Evolutionary conservation across 2,113 vertebrate species (phyloP).

Genomic region (Pelobates fuscus): DNA sequence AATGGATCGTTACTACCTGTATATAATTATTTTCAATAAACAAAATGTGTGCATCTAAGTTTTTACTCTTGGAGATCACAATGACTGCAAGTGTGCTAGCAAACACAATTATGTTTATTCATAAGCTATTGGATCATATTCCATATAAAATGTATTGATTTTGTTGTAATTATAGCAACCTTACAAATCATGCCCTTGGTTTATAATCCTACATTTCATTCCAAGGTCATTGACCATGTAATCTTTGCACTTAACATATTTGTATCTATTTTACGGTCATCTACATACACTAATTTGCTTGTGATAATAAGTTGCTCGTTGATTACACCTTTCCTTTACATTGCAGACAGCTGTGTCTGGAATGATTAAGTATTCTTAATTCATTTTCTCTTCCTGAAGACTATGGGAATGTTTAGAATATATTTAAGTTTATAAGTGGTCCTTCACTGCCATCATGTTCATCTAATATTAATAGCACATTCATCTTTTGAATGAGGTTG

Average conservation of each 20-base stretch:
- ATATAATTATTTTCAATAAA: too few species aligned
- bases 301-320: constrained; percentile 56
- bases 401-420: constrained; percentile 53
- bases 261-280: constrained; percentile 9
- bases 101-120: not conserved
- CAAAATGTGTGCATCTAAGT: too few species aligned
- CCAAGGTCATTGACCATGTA: constrained; percentile 31
- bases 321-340: constrained; percentile 22
- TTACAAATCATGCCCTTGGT: constrained; percentile 23
- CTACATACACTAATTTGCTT: constrained; percentile 48
- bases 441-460: constrained; percentile 64
- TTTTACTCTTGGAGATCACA: not conserved
- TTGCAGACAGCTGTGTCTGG: constrained; percentile 30
- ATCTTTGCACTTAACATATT: constrained; percentile 24
- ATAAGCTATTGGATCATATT: not conserved
- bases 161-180: not conserved
- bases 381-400: constrained; percentile 41
- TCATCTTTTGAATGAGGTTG: constrained; percentile 65
- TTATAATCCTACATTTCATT: not conserved
- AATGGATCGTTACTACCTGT: too few species aligned
- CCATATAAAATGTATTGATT: constrained; percentile 1
- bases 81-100: not conserved
- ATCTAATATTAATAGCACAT: constrained; percentile 72
- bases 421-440: constrained; percentile 58
- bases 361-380: constrained; percentile 48